A percentile compares a stretch with the other conserved stretches of the same genome.
Evolutionary conservation across 2,888 invertebrate genomes (phyloP).

Genomic region (Andrena hattorfiana): DNA sequence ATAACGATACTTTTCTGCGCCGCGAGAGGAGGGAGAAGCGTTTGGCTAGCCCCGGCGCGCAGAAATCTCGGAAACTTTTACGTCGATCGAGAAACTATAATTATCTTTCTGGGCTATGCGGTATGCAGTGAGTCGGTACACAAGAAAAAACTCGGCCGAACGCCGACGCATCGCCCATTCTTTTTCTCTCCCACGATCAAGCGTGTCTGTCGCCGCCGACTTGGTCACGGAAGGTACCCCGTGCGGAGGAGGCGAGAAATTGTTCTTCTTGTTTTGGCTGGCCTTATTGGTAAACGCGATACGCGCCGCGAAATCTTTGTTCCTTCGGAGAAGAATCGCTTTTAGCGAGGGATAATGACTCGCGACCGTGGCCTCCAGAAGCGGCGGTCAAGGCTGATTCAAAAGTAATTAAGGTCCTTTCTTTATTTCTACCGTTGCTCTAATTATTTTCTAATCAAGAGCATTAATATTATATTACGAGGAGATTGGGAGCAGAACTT

Average conservation of each 20-base stretch:
- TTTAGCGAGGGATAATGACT: background rate
- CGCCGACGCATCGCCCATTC: conserved; percentile 30
- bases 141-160: conserved; percentile 31
- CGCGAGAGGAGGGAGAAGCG: conserved; percentile 9
- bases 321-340: background rate
- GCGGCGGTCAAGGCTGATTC: background rate
- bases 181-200: conserved; percentile 50
- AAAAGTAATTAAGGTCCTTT: background rate
- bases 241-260: background rate
- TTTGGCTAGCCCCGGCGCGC: conserved; percentile 53
- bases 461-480: too few species aligned
- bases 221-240: conserved; percentile 48
- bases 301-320: background rate
- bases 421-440: background rate
- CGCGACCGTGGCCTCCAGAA: background rate
- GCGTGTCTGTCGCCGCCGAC: conserved; percentile 53
- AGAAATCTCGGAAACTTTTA: conserved; percentile 77
- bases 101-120: conserved; percentile 79
- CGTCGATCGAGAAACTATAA: conserved; percentile 79
- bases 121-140: conserved; percentile 71
- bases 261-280: background rate
- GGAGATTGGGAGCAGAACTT: too few species aligned
- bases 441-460: background rate
- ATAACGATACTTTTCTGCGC: conserved; percentile 64
- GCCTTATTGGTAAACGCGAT: background rate